phyloP scores from a whole-genome alignment of 2,888 invertebrate genomes.

The Isoperla grammatica region DNA sequence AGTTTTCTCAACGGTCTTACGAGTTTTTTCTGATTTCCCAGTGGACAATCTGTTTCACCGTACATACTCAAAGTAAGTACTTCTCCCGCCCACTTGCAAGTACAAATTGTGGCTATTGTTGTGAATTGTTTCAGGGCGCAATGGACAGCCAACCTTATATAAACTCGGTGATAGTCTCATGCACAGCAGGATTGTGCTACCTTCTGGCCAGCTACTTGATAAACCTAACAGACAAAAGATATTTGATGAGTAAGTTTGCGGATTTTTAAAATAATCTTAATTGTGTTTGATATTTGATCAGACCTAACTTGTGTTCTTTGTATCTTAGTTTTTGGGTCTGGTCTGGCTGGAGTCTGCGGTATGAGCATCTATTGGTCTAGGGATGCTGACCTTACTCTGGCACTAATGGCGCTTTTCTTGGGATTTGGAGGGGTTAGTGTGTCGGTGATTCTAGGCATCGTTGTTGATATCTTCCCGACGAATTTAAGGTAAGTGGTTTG shows the following conservation, averaged over 20 bases:
- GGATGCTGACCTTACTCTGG: constrained; percentile 49
- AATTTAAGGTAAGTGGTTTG: constrained; percentile 40
- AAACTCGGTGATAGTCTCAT: constrained; percentile 62
- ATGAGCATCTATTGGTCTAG: constrained; percentile 53
- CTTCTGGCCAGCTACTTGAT: constrained; percentile 53
- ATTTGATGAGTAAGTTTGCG: constrained; percentile 47
- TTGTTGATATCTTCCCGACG: constrained; percentile 62
- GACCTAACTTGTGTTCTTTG: neutral
- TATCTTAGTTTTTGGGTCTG: constrained; percentile 32
- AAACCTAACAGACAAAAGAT: constrained; percentile 49
- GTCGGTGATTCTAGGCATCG: constrained; percentile 56
- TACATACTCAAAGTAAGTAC: no score
- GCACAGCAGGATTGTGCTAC: constrained; percentile 57
- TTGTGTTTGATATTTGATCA: neutral
- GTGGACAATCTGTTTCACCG: no score
- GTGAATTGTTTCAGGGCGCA: constrained; percentile 41
- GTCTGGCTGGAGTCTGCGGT: constrained; percentile 49
- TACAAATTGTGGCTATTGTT: no score
- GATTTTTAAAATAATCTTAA: neutral
- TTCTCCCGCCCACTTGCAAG: no score
- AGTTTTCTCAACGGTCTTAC: no score
- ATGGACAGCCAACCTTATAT: constrained; percentile 57
- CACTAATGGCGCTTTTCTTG: constrained; percentile 51
- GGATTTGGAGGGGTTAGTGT: constrained; percentile 51
- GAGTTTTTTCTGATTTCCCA: no score